phyloP scores from a whole-genome alignment of 1,140 invertebrate genomes.

The Lordiphosa mommai region DNA sequence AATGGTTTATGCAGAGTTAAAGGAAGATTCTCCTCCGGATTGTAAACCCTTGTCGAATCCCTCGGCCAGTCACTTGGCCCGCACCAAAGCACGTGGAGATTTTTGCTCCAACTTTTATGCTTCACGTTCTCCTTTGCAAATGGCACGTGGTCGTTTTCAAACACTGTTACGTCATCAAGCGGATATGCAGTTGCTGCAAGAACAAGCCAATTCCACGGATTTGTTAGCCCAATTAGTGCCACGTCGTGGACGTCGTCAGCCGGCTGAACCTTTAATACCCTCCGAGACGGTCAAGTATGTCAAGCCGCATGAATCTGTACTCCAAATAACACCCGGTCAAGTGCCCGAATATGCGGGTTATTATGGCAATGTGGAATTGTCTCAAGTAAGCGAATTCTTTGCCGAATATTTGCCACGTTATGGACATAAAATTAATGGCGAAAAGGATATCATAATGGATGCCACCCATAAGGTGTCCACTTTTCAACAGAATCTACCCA shows the following conservation, averaged over 20 bases:
- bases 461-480: conserved; percentile 28
- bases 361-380: conserved; percentile 28
- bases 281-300: conserved; percentile 10
- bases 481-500: conserved; percentile 59
- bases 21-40: not conserved
- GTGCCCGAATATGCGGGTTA: conserved; percentile 45
- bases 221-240: conserved; percentile 1
- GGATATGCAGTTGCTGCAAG: conserved; percentile 14
- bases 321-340: conserved; percentile 2
- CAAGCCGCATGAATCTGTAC: conserved; percentile 35
- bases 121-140: conserved; percentile 15
- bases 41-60: not conserved
- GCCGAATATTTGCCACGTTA: conserved; percentile 49
- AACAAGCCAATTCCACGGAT: not conserved
- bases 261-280: not conserved
- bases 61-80: not conserved
- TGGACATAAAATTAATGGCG: conserved; percentile 38
- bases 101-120: not conserved
- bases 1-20: not conserved
- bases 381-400: conserved; percentile 37
- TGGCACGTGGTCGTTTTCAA: conserved; percentile 23
- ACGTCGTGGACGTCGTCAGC: conserved; percentile 17
- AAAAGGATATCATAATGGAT: conserved; percentile 47
- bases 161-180: conserved; percentile 15
- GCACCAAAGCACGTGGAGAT: conserved; percentile 9